Conservation (phyloP, 2,888 invertebrate genomes). For the Drosophila picticornis region DNA sequence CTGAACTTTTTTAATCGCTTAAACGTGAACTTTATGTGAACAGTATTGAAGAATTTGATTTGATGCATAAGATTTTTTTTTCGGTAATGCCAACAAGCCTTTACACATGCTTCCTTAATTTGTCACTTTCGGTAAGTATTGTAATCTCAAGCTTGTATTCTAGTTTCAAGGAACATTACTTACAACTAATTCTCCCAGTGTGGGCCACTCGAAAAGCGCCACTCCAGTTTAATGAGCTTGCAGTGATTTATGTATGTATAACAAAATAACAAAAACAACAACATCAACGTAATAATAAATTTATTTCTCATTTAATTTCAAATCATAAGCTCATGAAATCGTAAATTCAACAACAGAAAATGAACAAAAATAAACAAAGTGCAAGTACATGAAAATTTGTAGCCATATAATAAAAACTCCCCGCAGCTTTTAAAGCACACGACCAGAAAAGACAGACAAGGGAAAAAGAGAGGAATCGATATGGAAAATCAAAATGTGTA, state of each 20-base stretch:
- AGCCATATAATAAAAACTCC: conserved; percentile 32
- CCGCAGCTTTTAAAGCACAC: conserved; percentile 39
- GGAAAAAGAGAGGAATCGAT: conserved; percentile 37
- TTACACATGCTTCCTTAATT: neutral
- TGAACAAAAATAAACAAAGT: conserved; percentile 51
- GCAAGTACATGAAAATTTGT: conserved; percentile 56
- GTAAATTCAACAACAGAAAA: conserved; percentile 58
- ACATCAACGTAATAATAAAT: conserved; percentile 26
- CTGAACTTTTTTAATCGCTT: neutral
- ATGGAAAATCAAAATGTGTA: conserved; percentile 41
- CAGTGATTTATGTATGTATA: conserved; percentile 64
- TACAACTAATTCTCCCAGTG: conserved; percentile 27
- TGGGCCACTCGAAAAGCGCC: conserved; percentile 11
- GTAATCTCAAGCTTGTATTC: neutral
- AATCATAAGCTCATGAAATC: conserved; percentile 70
- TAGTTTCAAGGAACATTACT: no score
- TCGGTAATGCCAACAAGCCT: neutral
- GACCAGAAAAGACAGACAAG: neutral
- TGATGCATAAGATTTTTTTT: neutral
- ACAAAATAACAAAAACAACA: conserved; percentile 18
- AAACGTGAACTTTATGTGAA: neutral
- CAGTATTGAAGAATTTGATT: neutral
- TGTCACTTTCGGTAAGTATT: neutral
- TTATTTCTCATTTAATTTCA: conserved; percentile 62
- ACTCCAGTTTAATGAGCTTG: conserved; percentile 67